These are phyloP conservation scores for Liasis olivaceus DNA, from an alignment of 2,797 vertebrate genomes.

Conservation along the genomic window DNA sequence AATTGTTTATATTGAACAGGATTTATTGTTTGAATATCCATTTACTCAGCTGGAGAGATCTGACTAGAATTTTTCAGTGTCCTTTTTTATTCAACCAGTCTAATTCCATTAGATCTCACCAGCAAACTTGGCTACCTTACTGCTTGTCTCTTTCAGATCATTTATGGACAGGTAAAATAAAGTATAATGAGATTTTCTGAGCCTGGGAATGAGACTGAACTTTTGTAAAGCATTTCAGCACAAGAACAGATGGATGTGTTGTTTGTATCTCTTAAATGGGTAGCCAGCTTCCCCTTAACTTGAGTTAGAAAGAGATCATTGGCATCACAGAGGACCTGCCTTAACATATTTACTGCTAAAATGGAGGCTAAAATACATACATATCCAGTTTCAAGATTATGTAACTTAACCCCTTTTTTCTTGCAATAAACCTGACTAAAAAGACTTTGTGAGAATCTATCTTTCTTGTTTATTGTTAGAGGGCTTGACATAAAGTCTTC, in stretches of 20 bases:
- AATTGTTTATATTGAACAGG: neutral
- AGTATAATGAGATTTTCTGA: neutral
- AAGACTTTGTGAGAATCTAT: neutral
- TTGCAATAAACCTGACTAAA: neutral
- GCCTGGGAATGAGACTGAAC: neutral
- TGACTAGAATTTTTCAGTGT: neutral
- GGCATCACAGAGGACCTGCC: neutral
- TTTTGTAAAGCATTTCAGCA: neutral
- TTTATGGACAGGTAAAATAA: neutral
- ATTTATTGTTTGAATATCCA: neutral
- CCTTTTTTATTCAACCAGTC: neutral
- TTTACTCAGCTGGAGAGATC: neutral
- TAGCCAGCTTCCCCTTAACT: neutral
- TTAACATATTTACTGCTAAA: neutral
- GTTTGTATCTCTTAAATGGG: neutral
- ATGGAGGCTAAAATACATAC: neutral
- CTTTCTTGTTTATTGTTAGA: neutral
- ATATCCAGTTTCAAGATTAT: neutral
- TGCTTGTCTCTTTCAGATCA: neutral
- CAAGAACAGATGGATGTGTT: neutral
- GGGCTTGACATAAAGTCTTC: neutral
- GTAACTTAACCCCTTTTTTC: neutral
- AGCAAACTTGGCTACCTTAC: neutral
- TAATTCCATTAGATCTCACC: neutral
- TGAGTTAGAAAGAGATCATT: neutral